phyloP scores from a whole-genome alignment of 2,113 vertebrate species.

The Hippopotamus amphibius region DNA sequence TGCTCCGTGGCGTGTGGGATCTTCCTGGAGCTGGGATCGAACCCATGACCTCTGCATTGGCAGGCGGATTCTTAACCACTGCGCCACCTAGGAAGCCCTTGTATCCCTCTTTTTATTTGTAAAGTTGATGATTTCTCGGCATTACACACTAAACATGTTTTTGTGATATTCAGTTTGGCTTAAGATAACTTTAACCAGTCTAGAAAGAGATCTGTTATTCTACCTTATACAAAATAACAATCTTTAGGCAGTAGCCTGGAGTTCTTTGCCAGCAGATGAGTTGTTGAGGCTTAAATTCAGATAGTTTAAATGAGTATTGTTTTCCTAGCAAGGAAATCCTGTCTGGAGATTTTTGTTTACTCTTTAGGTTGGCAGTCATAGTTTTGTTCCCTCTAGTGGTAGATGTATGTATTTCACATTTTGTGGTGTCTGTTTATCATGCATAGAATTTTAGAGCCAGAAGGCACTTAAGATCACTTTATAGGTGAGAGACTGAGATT shows the following conservation, averaged over 20 bases:
- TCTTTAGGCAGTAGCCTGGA: not conserved
- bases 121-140: constrained; percentile 14
- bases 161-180: not conserved
- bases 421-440: not conserved
- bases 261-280: constrained; percentile 24
- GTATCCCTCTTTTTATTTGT: not conserved
- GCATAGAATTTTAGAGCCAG: not conserved
- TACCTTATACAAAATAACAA: not conserved
- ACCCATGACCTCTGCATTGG: too few relatives aligned
- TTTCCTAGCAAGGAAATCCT: constrained; percentile 31
- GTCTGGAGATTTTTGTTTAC: constrained; percentile 25
- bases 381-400: constrained; percentile 73
- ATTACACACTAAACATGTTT: not conserved
- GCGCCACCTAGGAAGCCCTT: too few relatives aligned
- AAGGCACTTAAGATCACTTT: not conserved
- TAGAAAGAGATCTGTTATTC: not conserved
- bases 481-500: not conserved
- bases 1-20: too few relatives aligned
- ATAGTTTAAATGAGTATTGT: constrained; percentile 15
- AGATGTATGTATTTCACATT: constrained; percentile 42
- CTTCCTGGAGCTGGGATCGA: too few relatives aligned
- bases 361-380: not conserved
- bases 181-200: constrained; percentile 9
- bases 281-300: constrained; percentile 55
- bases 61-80: too few relatives aligned